Evolutionary conservation across 2,888 invertebrate species (phyloP).

Genomic region (Galerucella pusilla): DNA sequence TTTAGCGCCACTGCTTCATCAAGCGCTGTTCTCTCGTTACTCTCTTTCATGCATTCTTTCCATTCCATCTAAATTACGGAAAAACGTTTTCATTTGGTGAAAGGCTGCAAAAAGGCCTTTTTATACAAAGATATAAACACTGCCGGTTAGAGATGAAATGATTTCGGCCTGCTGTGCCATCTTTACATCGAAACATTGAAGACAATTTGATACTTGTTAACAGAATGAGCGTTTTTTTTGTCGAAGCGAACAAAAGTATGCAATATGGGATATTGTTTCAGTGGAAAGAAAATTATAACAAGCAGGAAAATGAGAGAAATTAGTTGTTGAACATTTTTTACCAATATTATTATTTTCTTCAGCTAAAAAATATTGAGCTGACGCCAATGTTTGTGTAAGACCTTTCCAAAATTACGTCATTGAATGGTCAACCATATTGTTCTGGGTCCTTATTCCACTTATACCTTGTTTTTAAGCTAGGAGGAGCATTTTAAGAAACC

Average conservation of each 20-base stretch:
- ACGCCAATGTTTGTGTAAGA: too few species aligned
- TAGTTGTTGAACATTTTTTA: neutral
- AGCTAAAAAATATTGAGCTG: too few species aligned
- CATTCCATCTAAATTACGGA: conserved; percentile 59
- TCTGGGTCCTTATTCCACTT: too few species aligned
- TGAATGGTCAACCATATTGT: too few species aligned
- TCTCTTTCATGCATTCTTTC: conserved; percentile 48
- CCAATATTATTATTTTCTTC: too few species aligned
- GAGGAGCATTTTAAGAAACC: too few species aligned
- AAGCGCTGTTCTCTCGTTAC: conserved; percentile 14
- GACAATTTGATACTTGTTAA: conserved; percentile 21
- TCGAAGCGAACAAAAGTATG: neutral
- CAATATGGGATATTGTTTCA: neutral
- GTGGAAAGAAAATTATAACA: neutral
- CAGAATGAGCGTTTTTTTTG: conserved; percentile 1
- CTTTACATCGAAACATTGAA: conserved; percentile 41
- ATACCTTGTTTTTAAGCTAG: too few species aligned
- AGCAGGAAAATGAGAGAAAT: neutral
- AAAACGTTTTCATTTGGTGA: conserved; percentile 56
- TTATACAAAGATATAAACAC: conserved; percentile 52
- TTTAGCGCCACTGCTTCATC: neutral
- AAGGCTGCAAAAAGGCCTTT: conserved; percentile 53
- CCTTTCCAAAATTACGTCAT: too few species aligned
- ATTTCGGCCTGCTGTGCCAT: conserved; percentile 43
- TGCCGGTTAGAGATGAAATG: conserved; percentile 53